Conservation (phyloP, 1,140 invertebrate species). For the Drosophila micromelanica region DNA sequence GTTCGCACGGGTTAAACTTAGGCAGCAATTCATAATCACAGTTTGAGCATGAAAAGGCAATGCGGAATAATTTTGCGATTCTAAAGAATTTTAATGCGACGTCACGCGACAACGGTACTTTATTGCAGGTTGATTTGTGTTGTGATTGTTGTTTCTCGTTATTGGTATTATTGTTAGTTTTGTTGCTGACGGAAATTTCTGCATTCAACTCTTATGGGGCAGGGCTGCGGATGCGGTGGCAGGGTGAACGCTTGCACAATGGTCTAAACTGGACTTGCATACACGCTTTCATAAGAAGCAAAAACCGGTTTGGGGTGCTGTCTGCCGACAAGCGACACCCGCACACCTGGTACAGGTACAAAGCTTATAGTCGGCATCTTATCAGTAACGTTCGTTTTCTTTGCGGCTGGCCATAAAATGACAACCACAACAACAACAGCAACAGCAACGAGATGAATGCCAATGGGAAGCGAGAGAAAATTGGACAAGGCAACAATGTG, state of each 20-base stretch:
- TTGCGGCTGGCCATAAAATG: conserved; percentile 56
- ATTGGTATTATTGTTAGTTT: conserved; percentile 3
- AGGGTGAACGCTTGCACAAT: conserved; percentile 13
- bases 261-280: conserved; percentile 35
- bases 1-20: conserved; percentile 26
- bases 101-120: conserved; percentile 57
- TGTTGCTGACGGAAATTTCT: conserved; percentile 25
- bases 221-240: neutral
- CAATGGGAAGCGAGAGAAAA: conserved; percentile 35
- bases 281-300: conserved; percentile 23
- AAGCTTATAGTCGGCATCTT: conserved; percentile 41
- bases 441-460: conserved; percentile 56
- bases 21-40: conserved; percentile 56
- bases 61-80: conserved; percentile 47
- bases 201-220: conserved; percentile 15
- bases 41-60: conserved; percentile 51
- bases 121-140: conserved; percentile 24
- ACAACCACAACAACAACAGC: conserved; percentile 37
- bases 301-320: conserved; percentile 27
- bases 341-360: conserved; percentile 48
- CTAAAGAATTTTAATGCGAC: conserved; percentile 53
- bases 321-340: conserved; percentile 29
- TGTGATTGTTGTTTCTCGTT: conserved; percentile 1
- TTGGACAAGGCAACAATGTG: conserved; percentile 29
- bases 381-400: conserved; percentile 67